phyloP scores from a whole-genome alignment of 2,113 vertebrate genomes.

The Hippocampus mohnikei region DNA sequence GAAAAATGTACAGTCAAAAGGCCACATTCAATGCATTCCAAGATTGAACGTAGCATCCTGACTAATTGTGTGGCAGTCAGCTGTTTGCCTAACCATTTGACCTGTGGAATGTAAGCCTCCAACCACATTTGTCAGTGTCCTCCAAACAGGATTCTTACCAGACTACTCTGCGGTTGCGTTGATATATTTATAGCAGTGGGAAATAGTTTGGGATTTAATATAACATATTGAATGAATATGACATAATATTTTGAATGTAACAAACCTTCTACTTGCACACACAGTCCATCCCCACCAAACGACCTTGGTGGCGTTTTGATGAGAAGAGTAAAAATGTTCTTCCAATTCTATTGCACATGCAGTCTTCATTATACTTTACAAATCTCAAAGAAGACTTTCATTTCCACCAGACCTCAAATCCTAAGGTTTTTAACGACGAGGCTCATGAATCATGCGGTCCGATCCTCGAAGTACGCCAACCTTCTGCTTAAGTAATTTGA shows the following conservation, averaged over 20 bases:
- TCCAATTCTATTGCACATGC: neutral
- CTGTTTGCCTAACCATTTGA: too few species aligned
- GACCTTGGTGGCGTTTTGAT: neutral
- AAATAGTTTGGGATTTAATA: too few species aligned
- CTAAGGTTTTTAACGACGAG: too few species aligned
- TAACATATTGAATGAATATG: neutral
- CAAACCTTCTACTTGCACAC: neutral
- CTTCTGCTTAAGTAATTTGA: slow-evolving; percentile 38
- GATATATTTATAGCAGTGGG: too few species aligned
- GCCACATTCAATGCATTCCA: too few species aligned
- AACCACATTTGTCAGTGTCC: too few species aligned
- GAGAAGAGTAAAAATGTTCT: neutral
- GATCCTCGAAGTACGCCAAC: slow-evolving; percentile 12
- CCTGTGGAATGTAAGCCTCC: too few species aligned
- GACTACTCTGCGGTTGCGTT: too few species aligned
- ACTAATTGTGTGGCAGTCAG: too few species aligned
- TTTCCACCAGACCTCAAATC: neutral
- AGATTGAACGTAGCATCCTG: too few species aligned
- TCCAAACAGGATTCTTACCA: too few species aligned
- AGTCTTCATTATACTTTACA: neutral
- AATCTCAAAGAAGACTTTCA: neutral
- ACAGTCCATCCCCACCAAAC: neutral
- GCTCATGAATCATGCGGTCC: slow-evolving; percentile 7
- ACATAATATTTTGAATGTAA: too few species aligned
- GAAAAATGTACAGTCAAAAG: neutral